Evolutionary conservation across 2,797 vertebrate species (phyloP).

Genomic region (Pangasius mekongensis): DNA sequence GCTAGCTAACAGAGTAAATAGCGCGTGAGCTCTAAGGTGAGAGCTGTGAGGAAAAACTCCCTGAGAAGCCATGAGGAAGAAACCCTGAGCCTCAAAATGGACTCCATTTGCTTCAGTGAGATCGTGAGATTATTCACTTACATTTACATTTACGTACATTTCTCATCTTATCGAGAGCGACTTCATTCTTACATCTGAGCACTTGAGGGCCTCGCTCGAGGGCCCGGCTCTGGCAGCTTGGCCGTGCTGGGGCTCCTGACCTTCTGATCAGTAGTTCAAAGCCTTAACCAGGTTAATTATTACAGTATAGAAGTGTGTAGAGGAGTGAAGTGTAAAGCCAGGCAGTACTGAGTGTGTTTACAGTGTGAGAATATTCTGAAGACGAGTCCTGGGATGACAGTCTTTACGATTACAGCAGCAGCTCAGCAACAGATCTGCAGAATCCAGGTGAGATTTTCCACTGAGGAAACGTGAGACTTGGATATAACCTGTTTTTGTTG

Average conservation of each 20-base stretch:
- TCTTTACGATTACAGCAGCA: not conserved
- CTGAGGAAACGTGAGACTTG: not conserved
- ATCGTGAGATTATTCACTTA: too few species aligned
- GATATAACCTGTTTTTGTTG: not conserved
- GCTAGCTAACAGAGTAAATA: not conserved
- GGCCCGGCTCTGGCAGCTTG: too few species aligned
- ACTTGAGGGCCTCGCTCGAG: too few species aligned
- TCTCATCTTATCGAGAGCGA: too few species aligned
- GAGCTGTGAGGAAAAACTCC: not conserved
- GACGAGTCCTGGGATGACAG: not conserved
- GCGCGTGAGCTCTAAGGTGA: not conserved
- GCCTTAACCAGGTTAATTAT: not conserved
- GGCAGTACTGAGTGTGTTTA: not conserved
- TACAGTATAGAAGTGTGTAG: not conserved
- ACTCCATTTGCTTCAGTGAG: not conserved
- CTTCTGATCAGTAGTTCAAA: too few species aligned
- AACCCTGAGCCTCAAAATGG: not conserved
- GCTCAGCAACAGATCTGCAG: not conserved
- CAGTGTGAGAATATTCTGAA: not conserved
- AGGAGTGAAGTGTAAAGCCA: not conserved
- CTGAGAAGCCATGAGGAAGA: not conserved
- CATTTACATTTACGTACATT: too few species aligned
- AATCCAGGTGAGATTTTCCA: not conserved
- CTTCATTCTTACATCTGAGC: too few species aligned
- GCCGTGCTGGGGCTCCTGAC: too few species aligned